Percentiles rank a stretch among this genome's conserved stretches.
Evolutionary conservation across 2,888 invertebrate species (phyloP).

Genomic region (Athrips mouffetella): DNA sequence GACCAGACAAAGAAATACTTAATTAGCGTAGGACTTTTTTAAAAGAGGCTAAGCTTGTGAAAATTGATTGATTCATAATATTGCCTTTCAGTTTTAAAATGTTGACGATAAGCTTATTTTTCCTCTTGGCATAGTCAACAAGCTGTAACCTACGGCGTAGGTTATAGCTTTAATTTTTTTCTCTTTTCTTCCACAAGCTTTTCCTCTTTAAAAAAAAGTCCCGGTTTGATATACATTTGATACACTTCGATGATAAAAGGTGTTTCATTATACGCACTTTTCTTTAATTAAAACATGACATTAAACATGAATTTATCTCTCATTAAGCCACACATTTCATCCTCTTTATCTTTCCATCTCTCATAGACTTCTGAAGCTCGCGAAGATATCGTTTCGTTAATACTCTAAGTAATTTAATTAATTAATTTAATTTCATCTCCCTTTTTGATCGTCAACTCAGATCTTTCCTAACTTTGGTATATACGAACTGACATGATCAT

Average conservation of each 20-base stretch:
- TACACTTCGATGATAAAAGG: not conserved
- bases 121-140: too few relatives aligned
- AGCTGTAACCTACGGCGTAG: too few relatives aligned
- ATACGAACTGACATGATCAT: not conserved
- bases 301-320: constrained; percentile 9
- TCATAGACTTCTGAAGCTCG: constrained; percentile 20
- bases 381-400: constrained; percentile 26
- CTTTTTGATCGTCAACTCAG: constrained; percentile 16
- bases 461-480: constrained; percentile 7
- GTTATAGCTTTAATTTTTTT: too few relatives aligned
- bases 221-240: too few relatives aligned
- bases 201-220: too few relatives aligned
- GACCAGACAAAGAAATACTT: too few relatives aligned
- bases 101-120: too few relatives aligned
- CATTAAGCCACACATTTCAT: constrained; percentile 11
- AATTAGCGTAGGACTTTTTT: too few relatives aligned
- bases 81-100: too few relatives aligned
- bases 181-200: too few relatives aligned
- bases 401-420: constrained; percentile 30
- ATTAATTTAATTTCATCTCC: constrained; percentile 31
- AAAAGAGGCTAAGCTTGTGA: too few relatives aligned
- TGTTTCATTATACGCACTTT: constrained; percentile 2
- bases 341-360: constrained; percentile 18
- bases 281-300: constrained; percentile 11
- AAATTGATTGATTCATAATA: too few relatives aligned